phyloP scores from a whole-genome alignment of 2,888 invertebrate genomes.

The Lasioglossum leucozonium region DNA sequence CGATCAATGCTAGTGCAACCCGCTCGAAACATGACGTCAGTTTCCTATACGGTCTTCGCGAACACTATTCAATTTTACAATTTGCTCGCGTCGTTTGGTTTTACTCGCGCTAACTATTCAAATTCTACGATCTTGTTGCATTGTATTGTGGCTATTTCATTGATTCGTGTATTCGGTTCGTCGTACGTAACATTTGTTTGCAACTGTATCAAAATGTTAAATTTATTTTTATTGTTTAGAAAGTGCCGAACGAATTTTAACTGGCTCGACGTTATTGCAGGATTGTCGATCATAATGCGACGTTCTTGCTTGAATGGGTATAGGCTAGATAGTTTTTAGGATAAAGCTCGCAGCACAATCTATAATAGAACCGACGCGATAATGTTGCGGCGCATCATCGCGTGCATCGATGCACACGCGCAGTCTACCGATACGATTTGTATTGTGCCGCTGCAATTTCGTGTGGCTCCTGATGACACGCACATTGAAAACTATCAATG shows the following conservation, averaged over 20 bases:
- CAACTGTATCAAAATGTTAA: neutral
- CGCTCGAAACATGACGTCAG: neutral
- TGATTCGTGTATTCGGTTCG: neutral
- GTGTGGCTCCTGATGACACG: slow-evolving; percentile 46
- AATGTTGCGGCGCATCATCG: slow-evolving; percentile 58
- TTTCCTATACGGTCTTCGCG: neutral
- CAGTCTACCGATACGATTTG: slow-evolving; percentile 51
- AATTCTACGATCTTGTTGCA: neutral
- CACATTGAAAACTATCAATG: slow-evolving; percentile 41
- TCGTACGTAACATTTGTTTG: neutral
- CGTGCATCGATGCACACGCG: slow-evolving; percentile 60
- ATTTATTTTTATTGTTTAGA: neutral
- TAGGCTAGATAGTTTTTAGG: slow-evolving; percentile 10
- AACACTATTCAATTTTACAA: slow-evolving; percentile 2
- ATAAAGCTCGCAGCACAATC: slow-evolving; percentile 2
- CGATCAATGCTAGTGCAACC: neutral
- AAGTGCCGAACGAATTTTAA: neutral
- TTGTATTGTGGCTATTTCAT: neutral
- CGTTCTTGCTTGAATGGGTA: neutral
- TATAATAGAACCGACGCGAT: slow-evolving; percentile 52
- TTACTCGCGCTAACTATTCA: no score
- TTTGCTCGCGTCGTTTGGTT: neutral
- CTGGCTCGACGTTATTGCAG: neutral
- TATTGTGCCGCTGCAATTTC: slow-evolving; percentile 49
- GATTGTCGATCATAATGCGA: neutral